A percentile compares a stretch with the other conserved stretches of the same genome.
phyloP scores from a whole-genome alignment of 2,113 vertebrate species.

The Rynchops niger region DNA sequence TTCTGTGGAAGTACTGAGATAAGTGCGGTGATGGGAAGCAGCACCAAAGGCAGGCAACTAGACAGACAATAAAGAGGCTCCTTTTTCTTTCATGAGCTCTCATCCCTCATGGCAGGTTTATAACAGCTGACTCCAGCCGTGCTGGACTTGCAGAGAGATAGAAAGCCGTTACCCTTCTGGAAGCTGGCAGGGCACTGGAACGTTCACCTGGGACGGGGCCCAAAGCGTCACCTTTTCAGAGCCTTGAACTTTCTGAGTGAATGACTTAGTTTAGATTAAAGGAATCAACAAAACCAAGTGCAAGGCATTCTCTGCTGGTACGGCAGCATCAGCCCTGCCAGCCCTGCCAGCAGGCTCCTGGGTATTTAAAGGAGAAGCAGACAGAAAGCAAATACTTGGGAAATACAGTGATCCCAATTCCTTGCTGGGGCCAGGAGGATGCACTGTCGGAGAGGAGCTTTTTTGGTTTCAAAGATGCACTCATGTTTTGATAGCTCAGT shows the following conservation, averaged over 20 bases:
- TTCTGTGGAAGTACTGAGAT: neutral
- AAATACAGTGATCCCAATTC: neutral
- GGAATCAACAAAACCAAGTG: slow-evolving; percentile 39
- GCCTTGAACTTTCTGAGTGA: slow-evolving; percentile 45
- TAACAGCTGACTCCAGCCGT: neutral
- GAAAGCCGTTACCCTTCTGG: neutral
- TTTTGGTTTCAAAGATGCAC: neutral
- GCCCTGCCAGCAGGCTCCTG: neutral
- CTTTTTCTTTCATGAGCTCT: slow-evolving; percentile 6
- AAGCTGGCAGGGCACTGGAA: slow-evolving; percentile 17
- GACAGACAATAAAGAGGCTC: slow-evolving; percentile 34
- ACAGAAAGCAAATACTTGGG: neutral
- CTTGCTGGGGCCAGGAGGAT: neutral
- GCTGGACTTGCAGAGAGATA: neutral
- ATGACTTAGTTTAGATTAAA: slow-evolving; percentile 60
- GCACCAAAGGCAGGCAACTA: neutral
- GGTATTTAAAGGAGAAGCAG: slow-evolving; percentile 32
- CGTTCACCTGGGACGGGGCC: slow-evolving; percentile 23
- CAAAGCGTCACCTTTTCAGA: slow-evolving; percentile 11
- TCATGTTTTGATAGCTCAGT: neutral
- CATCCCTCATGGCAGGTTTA: slow-evolving; percentile 27
- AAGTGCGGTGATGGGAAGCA: slow-evolving; percentile 3
- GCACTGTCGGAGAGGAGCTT: neutral
- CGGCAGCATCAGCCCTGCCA: neutral
- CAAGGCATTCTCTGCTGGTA: slow-evolving; percentile 13